phyloP scores from a whole-genome alignment of 2,113 vertebrate genomes.

The Mormoops blainvillei region DNA sequence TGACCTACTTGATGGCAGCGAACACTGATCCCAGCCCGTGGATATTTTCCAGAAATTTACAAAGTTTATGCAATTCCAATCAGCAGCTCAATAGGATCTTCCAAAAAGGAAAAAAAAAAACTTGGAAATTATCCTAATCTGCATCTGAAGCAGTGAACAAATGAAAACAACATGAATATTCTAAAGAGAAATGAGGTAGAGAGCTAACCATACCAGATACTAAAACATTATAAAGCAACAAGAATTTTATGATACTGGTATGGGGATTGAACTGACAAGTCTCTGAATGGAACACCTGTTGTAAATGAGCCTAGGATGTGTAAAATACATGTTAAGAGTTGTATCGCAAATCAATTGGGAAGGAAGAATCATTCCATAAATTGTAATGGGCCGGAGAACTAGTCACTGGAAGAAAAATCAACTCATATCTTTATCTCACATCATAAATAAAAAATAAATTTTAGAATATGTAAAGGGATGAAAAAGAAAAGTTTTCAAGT shows the following conservation, averaged over 20 bases:
- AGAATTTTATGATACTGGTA: not conserved
- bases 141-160: not conserved
- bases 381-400: not conserved
- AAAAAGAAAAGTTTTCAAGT: not conserved
- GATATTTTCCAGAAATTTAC: not conserved
- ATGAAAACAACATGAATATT: not conserved
- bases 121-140: not conserved
- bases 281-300: not conserved
- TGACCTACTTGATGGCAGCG: not conserved
- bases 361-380: not conserved
- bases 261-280: not conserved
- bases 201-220: not conserved
- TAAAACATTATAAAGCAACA: not conserved
- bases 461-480: not conserved
- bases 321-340: not conserved
- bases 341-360: not conserved
- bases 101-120: too few relatives aligned
- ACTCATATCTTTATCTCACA: not conserved
- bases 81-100: not conserved
- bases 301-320: not conserved
- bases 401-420: not conserved
- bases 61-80: not conserved
- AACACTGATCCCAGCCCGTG: not conserved
- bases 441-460: not conserved
- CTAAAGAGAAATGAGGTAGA: not conserved